Conservation (phyloP, 2,113 vertebrate species). For the Geococcyx californianus region DNA sequence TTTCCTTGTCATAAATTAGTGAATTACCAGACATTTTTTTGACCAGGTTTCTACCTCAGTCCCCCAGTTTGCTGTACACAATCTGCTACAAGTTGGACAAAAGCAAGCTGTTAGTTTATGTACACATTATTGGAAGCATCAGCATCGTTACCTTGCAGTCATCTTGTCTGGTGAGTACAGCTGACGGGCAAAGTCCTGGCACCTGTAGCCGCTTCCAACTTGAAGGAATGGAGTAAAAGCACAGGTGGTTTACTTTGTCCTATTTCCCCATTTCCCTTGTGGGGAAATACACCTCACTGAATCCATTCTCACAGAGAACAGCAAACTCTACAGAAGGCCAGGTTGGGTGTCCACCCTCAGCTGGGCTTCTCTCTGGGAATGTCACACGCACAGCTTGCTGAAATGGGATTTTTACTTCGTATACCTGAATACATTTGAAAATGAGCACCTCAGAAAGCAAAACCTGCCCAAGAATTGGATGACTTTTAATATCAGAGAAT, state of each 20-base stretch:
- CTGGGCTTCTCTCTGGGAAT: neutral
- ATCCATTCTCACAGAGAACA: neutral
- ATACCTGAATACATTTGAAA: neutral
- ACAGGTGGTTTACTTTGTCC: neutral
- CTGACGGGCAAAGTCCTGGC: neutral
- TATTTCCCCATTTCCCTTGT: neutral
- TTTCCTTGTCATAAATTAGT: neutral
- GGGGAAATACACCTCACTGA: too few relatives aligned
- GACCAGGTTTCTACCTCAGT: neutral
- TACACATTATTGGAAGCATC: rapidly evolving
- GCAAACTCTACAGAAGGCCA: neutral
- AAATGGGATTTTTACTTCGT: neutral
- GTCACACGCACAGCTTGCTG: neutral
- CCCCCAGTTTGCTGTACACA: neutral
- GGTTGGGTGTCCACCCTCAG: neutral
- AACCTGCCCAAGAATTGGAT: neutral
- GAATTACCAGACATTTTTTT: neutral
- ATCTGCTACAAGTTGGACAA: neutral
- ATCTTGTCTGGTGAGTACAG: neutral
- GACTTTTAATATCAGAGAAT: too few relatives aligned
- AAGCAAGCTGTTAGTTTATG: neutral
- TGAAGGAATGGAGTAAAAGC: neutral
- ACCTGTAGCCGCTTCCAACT: neutral
- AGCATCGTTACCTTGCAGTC: neutral
- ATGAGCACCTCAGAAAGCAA: neutral